Evolutionary conservation across 2,888 invertebrate species (phyloP).

Genomic region (Phymatocera aterrima): DNA sequence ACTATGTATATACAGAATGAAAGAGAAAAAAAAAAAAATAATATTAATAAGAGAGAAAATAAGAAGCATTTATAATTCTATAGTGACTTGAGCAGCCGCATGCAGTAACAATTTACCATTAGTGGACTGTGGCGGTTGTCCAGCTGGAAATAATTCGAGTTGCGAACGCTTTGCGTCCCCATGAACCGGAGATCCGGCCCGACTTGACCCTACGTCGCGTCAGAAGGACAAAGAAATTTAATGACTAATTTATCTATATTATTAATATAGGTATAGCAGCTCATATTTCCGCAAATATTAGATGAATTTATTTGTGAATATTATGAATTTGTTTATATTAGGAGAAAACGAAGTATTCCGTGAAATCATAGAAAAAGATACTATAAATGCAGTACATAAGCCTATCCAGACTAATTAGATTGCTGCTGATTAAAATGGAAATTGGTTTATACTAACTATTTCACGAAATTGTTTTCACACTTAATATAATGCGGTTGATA

Average conservation of each 20-base stretch:
- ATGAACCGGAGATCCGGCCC: slow-evolving; percentile 81
- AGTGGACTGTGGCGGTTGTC: slow-evolving; percentile 82
- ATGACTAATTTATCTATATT: not conserved
- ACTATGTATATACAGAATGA: no score
- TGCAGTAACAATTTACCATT: slow-evolving; percentile 82
- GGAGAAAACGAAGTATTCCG: no score
- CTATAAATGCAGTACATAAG: not conserved
- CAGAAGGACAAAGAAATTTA: slow-evolving; percentile 65
- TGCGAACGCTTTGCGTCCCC: slow-evolving; percentile 84
- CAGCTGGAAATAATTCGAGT: slow-evolving; percentile 83
- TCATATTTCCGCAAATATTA: not conserved
- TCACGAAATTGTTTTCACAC: not conserved
- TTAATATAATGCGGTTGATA: not conserved
- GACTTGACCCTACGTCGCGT: slow-evolving; percentile 73
- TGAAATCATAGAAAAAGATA: not conserved
- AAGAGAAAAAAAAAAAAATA: not conserved
- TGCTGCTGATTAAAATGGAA: not conserved
- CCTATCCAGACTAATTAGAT: not conserved
- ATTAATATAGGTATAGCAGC: not conserved
- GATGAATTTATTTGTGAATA: no score
- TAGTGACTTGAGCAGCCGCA: slow-evolving; percentile 56
- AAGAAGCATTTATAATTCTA: no score
- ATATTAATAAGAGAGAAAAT: not conserved
- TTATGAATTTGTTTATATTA: no score
- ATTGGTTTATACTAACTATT: not conserved